Conservation (phyloP, 2,888 invertebrate genomes). For the Volucella inanis region DNA sequence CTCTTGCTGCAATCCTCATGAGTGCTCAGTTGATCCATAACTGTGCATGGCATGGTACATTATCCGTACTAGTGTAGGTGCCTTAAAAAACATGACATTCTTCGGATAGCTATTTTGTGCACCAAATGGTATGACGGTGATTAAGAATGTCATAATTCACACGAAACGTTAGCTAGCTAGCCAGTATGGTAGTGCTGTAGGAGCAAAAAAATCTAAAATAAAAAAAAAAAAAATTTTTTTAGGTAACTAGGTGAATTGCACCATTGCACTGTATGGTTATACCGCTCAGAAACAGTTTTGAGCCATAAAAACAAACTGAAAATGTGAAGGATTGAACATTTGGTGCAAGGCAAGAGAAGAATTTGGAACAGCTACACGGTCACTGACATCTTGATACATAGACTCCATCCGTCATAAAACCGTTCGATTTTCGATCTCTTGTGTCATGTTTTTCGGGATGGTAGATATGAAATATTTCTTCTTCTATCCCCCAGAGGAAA, state of each 20-base stretch:
- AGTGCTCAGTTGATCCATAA: slow-evolving; percentile 1
- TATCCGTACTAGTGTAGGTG: slow-evolving; percentile 52
- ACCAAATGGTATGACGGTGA: slow-evolving; percentile 71
- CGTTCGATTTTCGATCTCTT: slow-evolving; percentile 1
- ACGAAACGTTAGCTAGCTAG: background rate
- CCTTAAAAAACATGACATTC: slow-evolving; percentile 53
- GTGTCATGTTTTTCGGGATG: background rate
- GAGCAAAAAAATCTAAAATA: slow-evolving; percentile 5
- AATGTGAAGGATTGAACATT: slow-evolving; percentile 15
- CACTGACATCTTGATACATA: slow-evolving; percentile 46
- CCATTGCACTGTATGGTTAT: slow-evolving; percentile 1
- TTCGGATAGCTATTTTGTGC: slow-evolving; percentile 40
- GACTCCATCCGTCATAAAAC: slow-evolving; percentile 17
- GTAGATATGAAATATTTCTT: background rate
- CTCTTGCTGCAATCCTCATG: slow-evolving; percentile 39
- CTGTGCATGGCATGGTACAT: background rate
- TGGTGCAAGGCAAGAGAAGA: background rate
- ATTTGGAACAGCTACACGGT: slow-evolving; percentile 26
- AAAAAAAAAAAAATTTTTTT: slow-evolving; percentile 30
- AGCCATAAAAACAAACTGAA: slow-evolving; percentile 9
- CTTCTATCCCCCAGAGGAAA: no score
- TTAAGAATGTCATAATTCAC: slow-evolving; percentile 69
- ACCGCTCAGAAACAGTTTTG: background rate
- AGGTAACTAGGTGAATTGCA: slow-evolving; percentile 59
- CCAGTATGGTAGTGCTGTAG: background rate